These are phyloP conservation scores for Tipula confusa DNA, from an alignment of 2,888 invertebrate species.

Conservation along the genomic window DNA sequence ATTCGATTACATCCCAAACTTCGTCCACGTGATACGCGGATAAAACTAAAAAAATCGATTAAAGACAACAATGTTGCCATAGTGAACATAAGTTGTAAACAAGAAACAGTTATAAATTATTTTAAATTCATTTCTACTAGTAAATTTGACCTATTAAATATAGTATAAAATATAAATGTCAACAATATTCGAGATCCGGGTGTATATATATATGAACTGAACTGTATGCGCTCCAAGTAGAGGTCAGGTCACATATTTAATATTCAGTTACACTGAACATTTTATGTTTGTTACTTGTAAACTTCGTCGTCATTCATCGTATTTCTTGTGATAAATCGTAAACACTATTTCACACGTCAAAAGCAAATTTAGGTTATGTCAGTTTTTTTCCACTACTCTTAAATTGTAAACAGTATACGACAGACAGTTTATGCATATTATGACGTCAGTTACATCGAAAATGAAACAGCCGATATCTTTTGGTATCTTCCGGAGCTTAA, in stretches of 20 bases:
- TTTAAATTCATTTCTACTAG: neutral
- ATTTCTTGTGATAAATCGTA: neutral
- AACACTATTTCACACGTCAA: neutral
- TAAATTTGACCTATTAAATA: constrained; percentile 15
- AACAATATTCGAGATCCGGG: constrained; percentile 4
- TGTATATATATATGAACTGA: too few species aligned
- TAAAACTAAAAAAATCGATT: neutral
- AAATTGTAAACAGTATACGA: neutral
- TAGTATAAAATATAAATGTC: neutral
- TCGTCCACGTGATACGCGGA: neutral
- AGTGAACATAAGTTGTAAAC: neutral
- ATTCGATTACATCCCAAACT: neutral
- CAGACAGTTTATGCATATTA: too few species aligned
- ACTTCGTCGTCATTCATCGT: neutral
- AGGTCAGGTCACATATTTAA: neutral
- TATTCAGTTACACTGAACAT: neutral
- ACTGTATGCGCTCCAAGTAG: neutral
- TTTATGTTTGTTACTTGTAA: neutral
- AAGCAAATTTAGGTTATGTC: neutral
- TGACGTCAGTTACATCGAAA: neutral
- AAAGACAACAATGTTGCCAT: neutral
- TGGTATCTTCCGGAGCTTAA: too few species aligned
- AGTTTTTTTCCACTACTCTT: neutral
- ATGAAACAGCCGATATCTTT: neutral
- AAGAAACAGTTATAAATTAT: neutral